Evolutionary conservation across 2,888 invertebrate species (phyloP).

Genomic region (Drosophila prolongata): DNA sequence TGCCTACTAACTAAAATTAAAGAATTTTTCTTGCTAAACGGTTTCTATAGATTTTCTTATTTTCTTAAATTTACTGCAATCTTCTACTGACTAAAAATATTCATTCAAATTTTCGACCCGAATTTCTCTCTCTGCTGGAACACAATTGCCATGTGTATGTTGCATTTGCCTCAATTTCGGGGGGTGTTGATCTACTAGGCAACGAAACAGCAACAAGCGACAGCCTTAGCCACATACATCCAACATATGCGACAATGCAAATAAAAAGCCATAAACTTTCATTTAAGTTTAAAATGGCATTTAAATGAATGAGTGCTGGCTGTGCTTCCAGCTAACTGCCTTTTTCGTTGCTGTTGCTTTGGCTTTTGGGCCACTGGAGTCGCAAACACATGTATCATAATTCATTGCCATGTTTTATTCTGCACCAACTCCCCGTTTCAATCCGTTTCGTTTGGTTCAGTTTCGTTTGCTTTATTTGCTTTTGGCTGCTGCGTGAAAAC

Average conservation of each 20-base stretch:
- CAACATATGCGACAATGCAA: slow-evolving; percentile 64
- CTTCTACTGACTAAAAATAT: too few relatives aligned
- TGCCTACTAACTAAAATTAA: too few relatives aligned
- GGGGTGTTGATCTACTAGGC: slow-evolving; percentile 58
- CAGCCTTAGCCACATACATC: slow-evolving; percentile 25
- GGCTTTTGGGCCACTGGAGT: slow-evolving; percentile 29
- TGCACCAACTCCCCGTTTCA: slow-evolving; percentile 53
- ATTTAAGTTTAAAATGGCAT: slow-evolving; percentile 83
- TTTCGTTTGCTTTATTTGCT: slow-evolving; percentile 63
- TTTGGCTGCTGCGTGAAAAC: slow-evolving; percentile 70
- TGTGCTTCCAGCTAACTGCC: slow-evolving; percentile 32
- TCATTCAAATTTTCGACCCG: too few relatives aligned
- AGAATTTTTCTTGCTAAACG: too few relatives aligned
- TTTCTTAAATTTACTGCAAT: too few relatives aligned
- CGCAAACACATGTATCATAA: slow-evolving; percentile 81
- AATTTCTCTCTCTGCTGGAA: slow-evolving; percentile 16
- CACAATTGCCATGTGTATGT: slow-evolving; percentile 23
- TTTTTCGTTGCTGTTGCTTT: slow-evolving; percentile 16
- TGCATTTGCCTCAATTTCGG: slow-evolving; percentile 37
- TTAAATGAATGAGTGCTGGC: slow-evolving; percentile 81
- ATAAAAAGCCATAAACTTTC: slow-evolving; percentile 81
- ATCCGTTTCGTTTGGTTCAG: slow-evolving; percentile 11
- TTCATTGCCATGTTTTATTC: slow-evolving; percentile 80
- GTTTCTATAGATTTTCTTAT: too few relatives aligned
- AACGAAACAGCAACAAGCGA: slow-evolving; percentile 39